Evolutionary conservation across 2,888 invertebrate species (phyloP), one percentile per base, ranked within the genome.

Genomic region (Troides helena): DNA sequence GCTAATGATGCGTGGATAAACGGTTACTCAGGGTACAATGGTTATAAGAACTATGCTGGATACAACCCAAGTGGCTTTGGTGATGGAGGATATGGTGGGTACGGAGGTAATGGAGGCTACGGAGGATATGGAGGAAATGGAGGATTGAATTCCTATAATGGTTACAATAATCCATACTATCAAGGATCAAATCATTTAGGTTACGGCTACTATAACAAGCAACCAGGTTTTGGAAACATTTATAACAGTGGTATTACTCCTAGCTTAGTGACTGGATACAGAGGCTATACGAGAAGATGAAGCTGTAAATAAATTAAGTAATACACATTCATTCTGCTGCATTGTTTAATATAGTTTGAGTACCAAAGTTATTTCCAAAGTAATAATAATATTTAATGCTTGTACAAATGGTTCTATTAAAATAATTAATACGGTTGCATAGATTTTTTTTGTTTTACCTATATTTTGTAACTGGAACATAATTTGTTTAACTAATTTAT

Each of bases 81-180:
- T 30, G 30, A 30, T 30, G 30, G 30, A 30, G 30, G 30, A 30
- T 30, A 30, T 30, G 30, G 60, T 50, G 77, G 77, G 6, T 74
- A 72, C 57, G 76, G 60, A 30, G 89, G 86, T 3, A 81, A 86
- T 66, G 88, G 87, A 5, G 94, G 94, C 5, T 94, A 94, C 75
- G 94, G 94, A 1, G 94, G 94, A 2, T 93, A 93, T 73, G 92
- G 93, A 69, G 94, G 94, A 76, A 94, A 94, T 81, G 94, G 94
- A 53, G 94, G 94, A 30, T 80, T 94, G 0, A 87, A 81, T 65
- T 94, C 94, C 50, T 94, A 94, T 78, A 90, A 88, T 62, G 94
- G 94, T 10, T 94, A 94, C 80, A 93, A 91, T 80, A 93, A 90
- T 79, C 93, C 94, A 0, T 82, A 83, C 73, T 94, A 94, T 76